Base-by-base conservation (phyloP, 2,113 vertebrate genomes). In the Psilopsiagon aurifrons region DNA sequence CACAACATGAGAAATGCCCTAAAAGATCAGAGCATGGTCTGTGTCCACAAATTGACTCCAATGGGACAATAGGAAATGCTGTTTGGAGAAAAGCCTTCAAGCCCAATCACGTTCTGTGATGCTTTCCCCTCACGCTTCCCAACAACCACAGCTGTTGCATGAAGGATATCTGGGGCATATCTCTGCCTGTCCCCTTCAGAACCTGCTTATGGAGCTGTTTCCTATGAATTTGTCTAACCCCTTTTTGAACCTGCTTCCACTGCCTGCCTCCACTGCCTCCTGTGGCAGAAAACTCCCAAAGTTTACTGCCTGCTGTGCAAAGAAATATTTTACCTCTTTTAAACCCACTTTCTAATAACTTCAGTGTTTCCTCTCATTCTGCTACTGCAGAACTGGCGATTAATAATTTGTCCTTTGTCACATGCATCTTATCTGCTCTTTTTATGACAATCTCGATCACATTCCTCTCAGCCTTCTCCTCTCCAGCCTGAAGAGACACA, bases 21-120 rank as follows among this genome's bases (percentile, higher is more conserved):
- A 19, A 31, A 79, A 27, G 12, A 1, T 82, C 51, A 52, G 49
- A 70, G 8, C 43, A 16, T 19, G 25, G 29, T 18, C 67, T 64
- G 41, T 27, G 14, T 37, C 41, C 43, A 25, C 44, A 66, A 43
- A 16, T 39, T 33, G 7, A 8, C 19, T 59, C 25, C 25, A 25
- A 1, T 0, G 1, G 31, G 20, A 31, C 57, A 54, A 33, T 12
- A 52, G 47, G 39, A 73, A 28, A 46, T 46, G 17, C 9, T 67
- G 8, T 24, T n/a, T 75, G 62, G n/a, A 70, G 70, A 92, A 79
- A 77, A 14, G 5, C 14, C 46, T 84, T 22, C 33, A 63, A 84
- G 17, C 10, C 46, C 47, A 59, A 3, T 2, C 20, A 18, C 9
- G 3, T 51, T 59, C 20, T 46, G 35, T 67, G 23, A 15, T 78